A percentile compares a stretch with the other conserved stretches of the same genome.
Conservation (phyloP, 2,797 vertebrate genomes). For the Lagorchestes hirsutus region DNA sequence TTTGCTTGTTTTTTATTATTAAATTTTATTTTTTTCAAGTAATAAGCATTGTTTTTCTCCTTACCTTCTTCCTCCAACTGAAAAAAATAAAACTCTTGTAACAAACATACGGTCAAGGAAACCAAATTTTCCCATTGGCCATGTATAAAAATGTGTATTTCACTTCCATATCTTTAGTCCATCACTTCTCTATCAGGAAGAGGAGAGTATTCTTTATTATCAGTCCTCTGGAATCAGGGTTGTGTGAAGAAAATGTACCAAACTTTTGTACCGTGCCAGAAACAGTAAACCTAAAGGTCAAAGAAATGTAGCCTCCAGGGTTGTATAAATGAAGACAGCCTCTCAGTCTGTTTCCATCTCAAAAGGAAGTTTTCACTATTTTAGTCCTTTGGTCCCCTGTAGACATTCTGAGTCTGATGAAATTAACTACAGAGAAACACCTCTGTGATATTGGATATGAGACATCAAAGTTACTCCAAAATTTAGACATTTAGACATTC, state of each 20-base stretch:
- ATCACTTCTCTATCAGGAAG: not conserved
- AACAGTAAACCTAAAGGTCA: not conserved
- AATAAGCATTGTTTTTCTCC: not conserved
- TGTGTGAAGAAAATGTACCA: not conserved
- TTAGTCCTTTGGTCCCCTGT: not conserved
- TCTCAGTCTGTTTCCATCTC: not conserved
- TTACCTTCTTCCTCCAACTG: not conserved
- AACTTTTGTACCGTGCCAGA: not conserved
- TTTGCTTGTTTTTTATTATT: not conserved
- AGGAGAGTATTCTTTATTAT: not conserved
- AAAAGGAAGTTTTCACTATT: not conserved
- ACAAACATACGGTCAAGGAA: not conserved
- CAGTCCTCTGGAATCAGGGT: not conserved
- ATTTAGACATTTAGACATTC: not conserved
- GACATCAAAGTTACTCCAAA: not conserved
- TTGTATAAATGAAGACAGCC: not conserved
- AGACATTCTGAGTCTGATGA: not conserved
- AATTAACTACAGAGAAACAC: not conserved
- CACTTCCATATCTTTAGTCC: not conserved
- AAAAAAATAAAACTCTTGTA: not conserved
- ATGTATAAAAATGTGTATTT: not conserved
- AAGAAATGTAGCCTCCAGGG: not conserved
- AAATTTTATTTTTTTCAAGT: not conserved
- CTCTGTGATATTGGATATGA: not conserved
- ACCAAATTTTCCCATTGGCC: not conserved